phyloP scores from a whole-genome alignment of 2,113 vertebrate species.

The Shinisaurus crocodilurus region DNA sequence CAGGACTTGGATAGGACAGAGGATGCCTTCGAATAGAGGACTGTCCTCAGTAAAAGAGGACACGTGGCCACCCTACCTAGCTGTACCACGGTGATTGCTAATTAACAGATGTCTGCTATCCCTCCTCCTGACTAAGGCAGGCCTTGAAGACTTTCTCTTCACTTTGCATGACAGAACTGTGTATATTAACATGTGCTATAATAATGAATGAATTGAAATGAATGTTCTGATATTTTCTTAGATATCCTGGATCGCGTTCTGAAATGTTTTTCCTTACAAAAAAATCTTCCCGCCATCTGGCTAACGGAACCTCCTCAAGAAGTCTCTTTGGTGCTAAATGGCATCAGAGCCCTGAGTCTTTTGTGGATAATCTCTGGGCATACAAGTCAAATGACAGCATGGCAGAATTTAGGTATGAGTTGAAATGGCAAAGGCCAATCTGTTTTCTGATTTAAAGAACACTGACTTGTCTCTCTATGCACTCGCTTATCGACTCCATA shows the following conservation, averaged over 20 bases:
- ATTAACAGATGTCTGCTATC: neutral
- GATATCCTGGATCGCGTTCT: slow-evolving; percentile 59
- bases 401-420: slow-evolving; percentile 78
- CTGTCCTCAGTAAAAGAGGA: no score
- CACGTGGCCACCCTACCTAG: no score
- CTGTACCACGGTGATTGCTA: neutral
- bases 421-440: neutral
- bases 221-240: slow-evolving; percentile 34
- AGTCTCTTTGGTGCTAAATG: slow-evolving; percentile 77
- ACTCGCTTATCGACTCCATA: neutral
- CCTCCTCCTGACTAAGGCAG: neutral
- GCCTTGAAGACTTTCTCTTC: neutral
- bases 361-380: slow-evolving; percentile 88
- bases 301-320: slow-evolving; percentile 26
- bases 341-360: slow-evolving; percentile 83
- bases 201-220: neutral
- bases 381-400: slow-evolving; percentile 79
- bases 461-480: neutral
- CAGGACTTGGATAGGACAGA: no score
- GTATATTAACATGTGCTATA: neutral
- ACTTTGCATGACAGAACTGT: neutral
- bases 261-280: slow-evolving; percentile 80
- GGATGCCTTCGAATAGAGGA: no score
- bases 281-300: slow-evolving; percentile 67
- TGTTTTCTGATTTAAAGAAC: neutral